Percentiles rank a stretch among this genome's conserved stretches.
Evolutionary conservation across 2,113 vertebrate species (phyloP).

Genomic region (Haliaeetus leucogaster): DNA sequence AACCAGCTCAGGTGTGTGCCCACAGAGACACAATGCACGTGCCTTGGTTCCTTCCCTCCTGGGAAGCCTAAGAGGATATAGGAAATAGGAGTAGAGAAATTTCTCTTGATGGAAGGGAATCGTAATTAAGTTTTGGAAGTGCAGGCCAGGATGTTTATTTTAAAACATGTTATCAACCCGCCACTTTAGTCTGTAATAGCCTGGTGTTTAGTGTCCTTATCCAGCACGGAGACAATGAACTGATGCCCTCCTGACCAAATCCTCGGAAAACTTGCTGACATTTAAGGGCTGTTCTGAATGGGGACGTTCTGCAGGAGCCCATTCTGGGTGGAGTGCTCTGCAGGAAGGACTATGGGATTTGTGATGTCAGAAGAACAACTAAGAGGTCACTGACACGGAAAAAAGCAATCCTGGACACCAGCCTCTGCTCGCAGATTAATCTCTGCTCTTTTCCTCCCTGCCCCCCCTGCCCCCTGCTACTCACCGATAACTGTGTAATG

Average conservation of each 20-base stretch:
- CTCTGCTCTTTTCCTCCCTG: neutral
- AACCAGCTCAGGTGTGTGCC: neutral
- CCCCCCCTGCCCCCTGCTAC: too few relatives aligned
- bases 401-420: neutral
- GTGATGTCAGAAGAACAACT: neutral
- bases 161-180: neutral
- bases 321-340: neutral
- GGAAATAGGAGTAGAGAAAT: neutral
- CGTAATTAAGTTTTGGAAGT: neutral
- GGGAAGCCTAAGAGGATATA: neutral
- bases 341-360: neutral
- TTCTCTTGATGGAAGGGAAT: neutral
- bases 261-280: neutral
- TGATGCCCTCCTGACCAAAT: conserved; percentile 12
- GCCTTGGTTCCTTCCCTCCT: neutral
- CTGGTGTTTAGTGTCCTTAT: neutral
- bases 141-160: conserved; percentile 10
- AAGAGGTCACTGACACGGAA: neutral
- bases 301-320: neutral
- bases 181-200: neutral
- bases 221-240: neutral
- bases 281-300: neutral
- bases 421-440: neutral
- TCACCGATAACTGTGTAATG: neutral
- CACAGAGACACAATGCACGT: fast-evolving